Conservation (phyloP, 2,113 vertebrate genomes). For the Hydropotes inermis region DNA sequence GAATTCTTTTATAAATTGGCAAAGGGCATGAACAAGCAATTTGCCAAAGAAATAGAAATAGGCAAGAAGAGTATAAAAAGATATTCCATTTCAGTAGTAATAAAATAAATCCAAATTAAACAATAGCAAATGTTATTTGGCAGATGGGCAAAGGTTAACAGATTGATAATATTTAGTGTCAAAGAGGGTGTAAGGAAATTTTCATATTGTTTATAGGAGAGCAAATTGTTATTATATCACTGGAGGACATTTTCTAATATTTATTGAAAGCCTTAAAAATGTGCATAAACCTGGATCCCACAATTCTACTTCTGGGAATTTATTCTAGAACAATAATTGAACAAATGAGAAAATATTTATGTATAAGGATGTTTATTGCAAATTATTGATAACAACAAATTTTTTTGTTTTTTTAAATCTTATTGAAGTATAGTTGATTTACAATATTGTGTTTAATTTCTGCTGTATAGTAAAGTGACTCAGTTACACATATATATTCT, state of each 20-base stretch:
- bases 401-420: not conserved
- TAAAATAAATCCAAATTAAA: conserved; percentile 15
- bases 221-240: not conserved
- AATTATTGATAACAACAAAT: not conserved
- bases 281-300: not conserved
- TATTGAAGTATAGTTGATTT: not conserved
- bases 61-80: not conserved
- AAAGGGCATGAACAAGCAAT: not conserved
- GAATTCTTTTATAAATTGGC: not conserved
- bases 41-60: conserved; percentile 4
- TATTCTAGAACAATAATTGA: not conserved
- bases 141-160: not conserved
- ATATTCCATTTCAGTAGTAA: not conserved
- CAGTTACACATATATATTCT: not conserved
- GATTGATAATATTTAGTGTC: not conserved
- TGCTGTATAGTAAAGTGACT: not conserved
- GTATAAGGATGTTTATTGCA: not conserved
- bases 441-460: not conserved
- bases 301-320: not conserved
- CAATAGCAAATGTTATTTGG: not conserved
- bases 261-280: conserved; percentile 33
- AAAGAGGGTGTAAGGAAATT: not conserved
- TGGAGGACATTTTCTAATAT: not conserved
- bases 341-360: not conserved
- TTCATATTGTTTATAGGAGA: not conserved